A percentile compares a stretch with the other conserved stretches of the same genome.
Evolutionary conservation across 2,113 vertebrate species (phyloP).

Genomic region (Coptodon rendalli): DNA sequence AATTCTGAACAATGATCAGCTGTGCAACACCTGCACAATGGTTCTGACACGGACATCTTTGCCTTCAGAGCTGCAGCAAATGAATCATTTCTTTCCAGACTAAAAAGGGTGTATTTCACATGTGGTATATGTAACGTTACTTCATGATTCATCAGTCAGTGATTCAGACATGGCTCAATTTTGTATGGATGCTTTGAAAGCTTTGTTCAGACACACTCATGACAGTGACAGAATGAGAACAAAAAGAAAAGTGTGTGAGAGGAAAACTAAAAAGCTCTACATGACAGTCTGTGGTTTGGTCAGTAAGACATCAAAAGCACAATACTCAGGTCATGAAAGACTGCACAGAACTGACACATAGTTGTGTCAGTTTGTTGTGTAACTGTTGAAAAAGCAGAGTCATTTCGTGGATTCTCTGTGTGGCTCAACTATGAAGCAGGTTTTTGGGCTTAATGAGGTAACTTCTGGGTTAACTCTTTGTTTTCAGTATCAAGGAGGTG

Average conservation of each 20-base stretch:
- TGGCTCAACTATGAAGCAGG: background rate
- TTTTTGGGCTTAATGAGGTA: background rate
- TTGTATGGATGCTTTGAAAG: background rate
- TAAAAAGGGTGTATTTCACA: accelerated
- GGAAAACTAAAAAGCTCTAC: background rate
- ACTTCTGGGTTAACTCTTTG: no score
- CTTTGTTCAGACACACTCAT: background rate
- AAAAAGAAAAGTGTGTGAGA: background rate
- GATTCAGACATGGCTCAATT: background rate
- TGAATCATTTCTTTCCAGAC: background rate
- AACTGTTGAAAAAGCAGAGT: background rate
- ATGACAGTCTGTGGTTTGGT: background rate
- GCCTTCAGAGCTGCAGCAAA: no score
- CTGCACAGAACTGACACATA: accelerated
- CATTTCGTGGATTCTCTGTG: background rate
- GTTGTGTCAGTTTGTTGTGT: background rate
- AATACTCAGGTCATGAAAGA: background rate
- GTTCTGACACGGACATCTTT: no score
- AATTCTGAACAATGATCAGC: background rate
- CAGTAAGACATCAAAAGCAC: background rate
- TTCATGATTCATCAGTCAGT: background rate
- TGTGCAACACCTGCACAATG: no score
- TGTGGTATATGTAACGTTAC: background rate
- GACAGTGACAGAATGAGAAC: background rate
- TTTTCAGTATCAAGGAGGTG: no score